Conservation (phyloP, 2,888 invertebrate genomes). For the Amblyteles armatorius region DNA sequence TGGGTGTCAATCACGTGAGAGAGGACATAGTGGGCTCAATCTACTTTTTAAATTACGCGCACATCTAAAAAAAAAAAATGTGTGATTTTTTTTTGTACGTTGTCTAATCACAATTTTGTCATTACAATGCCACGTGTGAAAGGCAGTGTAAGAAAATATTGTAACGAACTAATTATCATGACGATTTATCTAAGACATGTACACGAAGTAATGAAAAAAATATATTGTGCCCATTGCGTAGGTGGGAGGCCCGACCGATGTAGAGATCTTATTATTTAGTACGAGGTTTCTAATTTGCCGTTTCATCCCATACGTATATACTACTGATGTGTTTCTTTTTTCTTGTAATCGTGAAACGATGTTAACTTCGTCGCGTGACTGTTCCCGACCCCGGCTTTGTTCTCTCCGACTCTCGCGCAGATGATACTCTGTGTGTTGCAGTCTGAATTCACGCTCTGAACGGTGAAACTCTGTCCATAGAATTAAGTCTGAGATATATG, state of each 20-base stretch:
- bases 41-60: constrained; percentile 19
- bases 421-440: constrained; percentile 43
- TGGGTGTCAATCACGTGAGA: constrained; percentile 61
- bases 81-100: not conserved
- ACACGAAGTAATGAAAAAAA: constrained; percentile 21
- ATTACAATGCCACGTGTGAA: not conserved
- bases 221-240: constrained; percentile 28
- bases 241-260: constrained; percentile 32
- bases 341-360: constrained; percentile 29
- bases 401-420: constrained; percentile 48
- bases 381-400: constrained; percentile 26
- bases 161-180: not conserved
- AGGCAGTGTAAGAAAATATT: constrained; percentile 5
- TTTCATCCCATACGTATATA: constrained; percentile 35
- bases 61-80: not conserved
- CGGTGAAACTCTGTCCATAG: constrained; percentile 67
- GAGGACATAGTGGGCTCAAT: constrained; percentile 44
- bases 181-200: not conserved
- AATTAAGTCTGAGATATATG: constrained; percentile 66
- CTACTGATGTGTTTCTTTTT: not conserved
- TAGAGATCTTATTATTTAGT: constrained; percentile 6
- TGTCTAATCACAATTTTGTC: constrained; percentile 2
- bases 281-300: constrained; percentile 10
- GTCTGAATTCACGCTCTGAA: constrained; percentile 67
- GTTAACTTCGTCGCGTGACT: constrained; percentile 23